Base-by-base conservation (phyloP, 2,113 vertebrate genomes). In the Oenanthe melanoleuca region DNA sequence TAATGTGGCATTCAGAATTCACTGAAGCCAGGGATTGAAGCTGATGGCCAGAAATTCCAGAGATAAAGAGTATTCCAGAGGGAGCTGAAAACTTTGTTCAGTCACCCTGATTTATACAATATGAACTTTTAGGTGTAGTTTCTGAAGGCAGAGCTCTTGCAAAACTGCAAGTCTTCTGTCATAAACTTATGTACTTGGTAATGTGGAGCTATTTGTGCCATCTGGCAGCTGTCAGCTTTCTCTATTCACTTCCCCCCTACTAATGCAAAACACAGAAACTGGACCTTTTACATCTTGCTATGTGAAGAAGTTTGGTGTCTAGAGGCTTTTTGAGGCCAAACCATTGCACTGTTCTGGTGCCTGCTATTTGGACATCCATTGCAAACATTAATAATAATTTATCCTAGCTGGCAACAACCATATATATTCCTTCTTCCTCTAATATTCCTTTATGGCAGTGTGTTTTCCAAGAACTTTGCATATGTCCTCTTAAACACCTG, bases 211-310 rank as follows among this genome's bases (percentile, higher is more conserved):
- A 80, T 96, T 91, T 93, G 89, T 97, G 96, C 97, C 97, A 97
- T 97, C 97, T 97, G 97, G 96, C 88, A 96, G 84, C 95, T 96
- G 92, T 96, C 95, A 96, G 69, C 83, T 96, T 97, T 97, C 84
- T 93, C 84, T 96, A 42, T 93, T 96, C 95, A 75, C 55, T 93
- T 92, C 92, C 71, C 85, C 88, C 92, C 60, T 92, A 24, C 95
- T 97, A 97, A 97, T 95, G 96, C 88, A 94, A 97, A 96, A 96
- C 86, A 92, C 91, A 92, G 90, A 92, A 92, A 81, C 86, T 93
- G 96, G 97, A 96, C 93, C 40, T 94, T 92, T 91, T 93, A 34
- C 86, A 73, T 96, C 59, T 88, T 85, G 33, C 79, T 86, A 20
- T 17, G 17, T 44, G 65, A 92, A 97, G 84, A 95, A 82, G 52